phyloP scores from a whole-genome alignment of 1,140 invertebrate genomes.

The Tetramorium alpestre region DNA sequence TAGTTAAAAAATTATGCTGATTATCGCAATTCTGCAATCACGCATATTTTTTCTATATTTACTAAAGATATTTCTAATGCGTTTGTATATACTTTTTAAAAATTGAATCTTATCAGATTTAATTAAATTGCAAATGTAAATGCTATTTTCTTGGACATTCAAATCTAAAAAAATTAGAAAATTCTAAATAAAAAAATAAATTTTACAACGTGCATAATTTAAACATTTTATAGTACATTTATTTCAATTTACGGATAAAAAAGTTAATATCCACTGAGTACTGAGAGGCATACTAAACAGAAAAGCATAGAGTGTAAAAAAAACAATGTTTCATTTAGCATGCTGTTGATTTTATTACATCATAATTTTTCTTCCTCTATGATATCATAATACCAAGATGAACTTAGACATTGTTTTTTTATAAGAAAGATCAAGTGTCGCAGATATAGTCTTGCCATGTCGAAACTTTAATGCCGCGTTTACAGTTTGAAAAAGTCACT shows the following conservation, averaged over 20 bases:
- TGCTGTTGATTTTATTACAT: background rate
- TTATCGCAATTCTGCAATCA: background rate
- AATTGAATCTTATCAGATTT: background rate
- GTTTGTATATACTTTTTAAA: background rate
- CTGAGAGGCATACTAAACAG: background rate
- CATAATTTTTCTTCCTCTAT: background rate
- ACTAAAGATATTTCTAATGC: background rate
- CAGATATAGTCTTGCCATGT: background rate
- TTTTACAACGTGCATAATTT: background rate
- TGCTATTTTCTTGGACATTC: background rate
- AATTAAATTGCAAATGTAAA: background rate
- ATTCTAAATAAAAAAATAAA: background rate
- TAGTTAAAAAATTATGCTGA: background rate
- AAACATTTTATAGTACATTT: background rate
- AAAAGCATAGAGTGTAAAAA: background rate
- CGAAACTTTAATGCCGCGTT: background rate
- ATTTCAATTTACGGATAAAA: background rate
- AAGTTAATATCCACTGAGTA: background rate
- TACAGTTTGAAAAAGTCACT: background rate
- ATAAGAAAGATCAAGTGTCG: background rate
- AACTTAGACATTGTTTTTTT: background rate
- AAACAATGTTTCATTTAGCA: background rate
- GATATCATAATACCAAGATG: background rate
- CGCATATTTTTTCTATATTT: background rate
- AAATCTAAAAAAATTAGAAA: background rate